These are phyloP conservation scores for Tretioscincus oriximinensis DNA, from an alignment of 2,113 vertebrate species.

Conservation along the genomic window DNA sequence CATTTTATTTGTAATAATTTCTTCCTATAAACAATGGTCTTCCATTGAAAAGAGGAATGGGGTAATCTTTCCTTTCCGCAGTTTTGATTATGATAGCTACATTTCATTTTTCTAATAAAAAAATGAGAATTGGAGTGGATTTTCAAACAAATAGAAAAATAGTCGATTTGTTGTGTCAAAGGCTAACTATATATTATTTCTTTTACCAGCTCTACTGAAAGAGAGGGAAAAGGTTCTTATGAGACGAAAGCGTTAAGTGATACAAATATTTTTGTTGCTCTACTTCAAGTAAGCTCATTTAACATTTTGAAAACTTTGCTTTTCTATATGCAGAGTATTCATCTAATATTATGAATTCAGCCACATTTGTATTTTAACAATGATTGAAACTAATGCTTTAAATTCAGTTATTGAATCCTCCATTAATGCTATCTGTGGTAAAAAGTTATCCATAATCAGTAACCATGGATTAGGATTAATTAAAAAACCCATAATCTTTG, in stretches of 20 bases:
- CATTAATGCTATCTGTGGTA: not conserved
- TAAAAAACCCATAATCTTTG: too few relatives aligned
- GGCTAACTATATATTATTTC: not conserved
- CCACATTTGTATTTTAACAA: not conserved
- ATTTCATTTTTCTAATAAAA: not conserved
- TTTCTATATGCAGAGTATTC: not conserved
- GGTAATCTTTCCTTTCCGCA: not conserved
- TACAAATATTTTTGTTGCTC: not conserved
- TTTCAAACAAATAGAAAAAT: not conserved
- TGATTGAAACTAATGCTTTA: not conserved
- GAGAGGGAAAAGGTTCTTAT: not conserved
- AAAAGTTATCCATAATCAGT: not conserved
- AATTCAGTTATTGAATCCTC: not conserved
- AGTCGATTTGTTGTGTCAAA: not conserved
- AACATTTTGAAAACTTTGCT: not conserved
- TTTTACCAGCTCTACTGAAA: conserved; percentile 4
- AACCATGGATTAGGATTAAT: too few relatives aligned
- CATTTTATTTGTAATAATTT: not conserved
- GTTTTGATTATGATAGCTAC: not conserved
- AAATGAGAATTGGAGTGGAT: not conserved
- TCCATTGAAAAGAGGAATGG: not conserved
- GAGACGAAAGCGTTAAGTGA: not conserved
- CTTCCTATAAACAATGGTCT: not conserved
- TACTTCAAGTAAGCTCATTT: conserved; percentile 46
- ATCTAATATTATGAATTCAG: not conserved